Evolutionary conservation across 2,888 invertebrate genomes (phyloP).

Genomic region (Coremacera marginata): DNA sequence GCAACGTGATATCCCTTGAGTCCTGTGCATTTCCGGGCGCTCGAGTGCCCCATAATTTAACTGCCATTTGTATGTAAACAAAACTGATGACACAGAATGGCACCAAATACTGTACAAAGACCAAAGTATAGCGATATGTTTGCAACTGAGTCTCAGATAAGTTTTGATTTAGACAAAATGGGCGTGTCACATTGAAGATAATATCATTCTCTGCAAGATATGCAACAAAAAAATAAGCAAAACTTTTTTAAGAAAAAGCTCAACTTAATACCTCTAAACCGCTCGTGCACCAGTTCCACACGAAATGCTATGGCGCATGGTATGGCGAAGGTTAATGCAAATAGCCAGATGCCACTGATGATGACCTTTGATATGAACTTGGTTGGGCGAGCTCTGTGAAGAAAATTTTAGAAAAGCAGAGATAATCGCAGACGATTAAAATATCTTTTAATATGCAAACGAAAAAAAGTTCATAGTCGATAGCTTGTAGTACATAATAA

Average conservation of each 20-base stretch:
- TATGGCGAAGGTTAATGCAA: constrained; percentile 76
- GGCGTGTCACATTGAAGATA: constrained; percentile 66
- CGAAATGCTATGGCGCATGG: constrained; percentile 73
- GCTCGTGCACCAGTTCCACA: constrained; percentile 63
- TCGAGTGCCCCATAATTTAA: constrained; percentile 82
- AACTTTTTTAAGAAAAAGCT: too few species aligned
- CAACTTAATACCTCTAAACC: constrained; percentile 58
- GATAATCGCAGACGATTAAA: too few species aligned
- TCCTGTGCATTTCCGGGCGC: constrained; percentile 86
- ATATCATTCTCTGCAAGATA: constrained; percentile 57
- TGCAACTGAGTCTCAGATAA: constrained; percentile 70
- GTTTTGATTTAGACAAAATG: constrained; percentile 72
- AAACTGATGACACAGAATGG: constrained; percentile 85
- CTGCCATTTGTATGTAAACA: constrained; percentile 84
- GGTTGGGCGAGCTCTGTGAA: constrained; percentile 79
- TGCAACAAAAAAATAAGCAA: too few species aligned
- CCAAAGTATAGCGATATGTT: constrained; percentile 71
- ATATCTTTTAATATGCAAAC: too few species aligned
- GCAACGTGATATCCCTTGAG: constrained; percentile 81
- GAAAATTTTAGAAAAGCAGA: constrained; percentile 35
- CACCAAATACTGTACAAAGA: constrained; percentile 78
- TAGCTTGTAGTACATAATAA: too few species aligned
- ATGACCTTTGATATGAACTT: constrained; percentile 80
- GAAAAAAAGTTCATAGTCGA: too few species aligned
- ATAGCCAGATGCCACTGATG: constrained; percentile 81